Evolutionary conservation across 2,888 invertebrate species (phyloP), one percentile per base, ranked within the genome.

Genomic region (Agapetus fuscipes): DNA sequence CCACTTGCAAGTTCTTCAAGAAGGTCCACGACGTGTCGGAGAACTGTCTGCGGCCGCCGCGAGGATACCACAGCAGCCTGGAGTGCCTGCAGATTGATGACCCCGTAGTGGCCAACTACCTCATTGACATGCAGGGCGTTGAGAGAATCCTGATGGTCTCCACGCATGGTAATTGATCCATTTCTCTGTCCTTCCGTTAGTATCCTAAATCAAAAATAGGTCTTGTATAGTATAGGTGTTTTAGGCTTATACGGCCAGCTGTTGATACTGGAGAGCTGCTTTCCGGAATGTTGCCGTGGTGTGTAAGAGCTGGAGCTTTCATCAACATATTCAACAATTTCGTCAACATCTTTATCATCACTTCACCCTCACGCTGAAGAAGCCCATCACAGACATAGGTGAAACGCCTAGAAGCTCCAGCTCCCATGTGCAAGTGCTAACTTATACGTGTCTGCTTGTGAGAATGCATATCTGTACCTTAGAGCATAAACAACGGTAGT

Each of bases 91-190:
- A 77, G 43, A 76, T 89, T 38, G 60, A 71, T 3, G 81, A 91
- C 64, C 75, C 83, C 0, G 76, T 87, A 10, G 78, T 93, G 2
- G 76, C 79, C 50, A 95, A 95, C 68, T 82, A 77, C 55, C 71
- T 95, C 17, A 83, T 95, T 38, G 94, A 95, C 66, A 80, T 80
- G 54, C 52, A 72, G 7, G 59, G 62, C 30, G 66, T 89, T 34
- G 94, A 95, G 64, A 71, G 70, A 32, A 72, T 88, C 17, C 63
- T 94, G 40, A 67, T 95, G 14, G 83, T 93, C 44, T 76, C 80
- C 2, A 73, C 74, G 3, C 74, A 74, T 25, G 62, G 67, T 67
- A 24, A 50, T 34, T 5, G 10, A 11, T 24, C 10, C 7, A 13
- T 15, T 15, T 17, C 4, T 11, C 5, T 15, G 17, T 16, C 15